Conservation (phyloP, 2,797 vertebrate species). For the Rhabdomys pumilio region DNA sequence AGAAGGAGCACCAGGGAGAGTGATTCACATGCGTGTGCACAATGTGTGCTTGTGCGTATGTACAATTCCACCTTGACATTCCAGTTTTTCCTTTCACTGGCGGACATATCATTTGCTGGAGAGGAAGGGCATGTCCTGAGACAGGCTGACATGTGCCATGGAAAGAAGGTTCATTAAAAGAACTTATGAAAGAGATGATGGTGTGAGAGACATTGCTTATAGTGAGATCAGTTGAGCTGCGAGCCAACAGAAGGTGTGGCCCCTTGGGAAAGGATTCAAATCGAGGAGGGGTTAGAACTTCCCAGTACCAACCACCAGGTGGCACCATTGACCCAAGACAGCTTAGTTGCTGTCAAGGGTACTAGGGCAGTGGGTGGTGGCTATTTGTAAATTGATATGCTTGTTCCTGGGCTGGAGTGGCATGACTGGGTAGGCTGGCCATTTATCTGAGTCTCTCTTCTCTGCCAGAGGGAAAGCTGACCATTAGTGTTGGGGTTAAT, state of each 20-base stretch:
- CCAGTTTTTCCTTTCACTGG: conserved; percentile 9
- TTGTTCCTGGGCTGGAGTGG: neutral
- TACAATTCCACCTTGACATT: conserved; percentile 33
- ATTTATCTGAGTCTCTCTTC: neutral
- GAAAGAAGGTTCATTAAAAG: neutral
- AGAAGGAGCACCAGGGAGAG: neutral
- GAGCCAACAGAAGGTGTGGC: neutral
- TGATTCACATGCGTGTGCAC: neutral
- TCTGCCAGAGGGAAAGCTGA: neutral
- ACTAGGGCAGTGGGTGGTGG: conserved; percentile 15
- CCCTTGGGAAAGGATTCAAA: neutral
- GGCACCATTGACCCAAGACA: conserved; percentile 86
- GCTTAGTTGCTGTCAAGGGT: conserved; percentile 83
- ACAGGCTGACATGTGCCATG: conserved; percentile 11
- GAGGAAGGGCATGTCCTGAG: conserved; percentile 39
- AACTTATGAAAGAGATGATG: neutral
- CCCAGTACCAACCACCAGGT: conserved; percentile 81
- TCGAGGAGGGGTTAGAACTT: conserved; percentile 46
- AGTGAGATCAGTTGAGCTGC: neutral
- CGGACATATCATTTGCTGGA: conserved; percentile 19
- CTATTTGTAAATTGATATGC: neutral
- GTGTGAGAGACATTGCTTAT: neutral
- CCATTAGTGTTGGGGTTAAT: neutral
- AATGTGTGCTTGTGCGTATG: neutral
- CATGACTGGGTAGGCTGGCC: neutral